Conservation (phyloP, 2,113 vertebrate species). For the Erinaceus europaeus region DNA sequence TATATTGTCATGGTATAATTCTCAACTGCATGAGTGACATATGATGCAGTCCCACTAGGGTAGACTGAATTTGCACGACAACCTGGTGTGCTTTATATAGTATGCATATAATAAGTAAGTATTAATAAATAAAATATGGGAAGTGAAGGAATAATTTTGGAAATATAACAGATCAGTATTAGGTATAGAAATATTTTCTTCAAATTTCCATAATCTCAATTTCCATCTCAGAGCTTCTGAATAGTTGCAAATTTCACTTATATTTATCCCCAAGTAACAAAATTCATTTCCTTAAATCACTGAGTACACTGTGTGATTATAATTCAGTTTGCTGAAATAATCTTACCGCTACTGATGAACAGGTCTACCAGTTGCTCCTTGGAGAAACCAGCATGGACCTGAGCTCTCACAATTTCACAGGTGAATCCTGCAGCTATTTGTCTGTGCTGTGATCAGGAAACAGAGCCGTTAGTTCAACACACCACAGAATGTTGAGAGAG, state of each 20-base stretch:
- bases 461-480: slow-evolving; percentile 39
- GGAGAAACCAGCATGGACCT: slow-evolving; percentile 89
- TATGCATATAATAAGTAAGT: background rate
- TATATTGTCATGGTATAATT: background rate
- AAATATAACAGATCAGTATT: background rate
- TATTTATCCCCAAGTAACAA: background rate
- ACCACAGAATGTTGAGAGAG: background rate
- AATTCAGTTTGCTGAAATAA: slow-evolving; percentile 17
- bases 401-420: slow-evolving; percentile 91
- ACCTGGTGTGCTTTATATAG: background rate
- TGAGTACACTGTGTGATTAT: background rate
- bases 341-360: slow-evolving; percentile 92
- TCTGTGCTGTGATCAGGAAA: slow-evolving; percentile 85
- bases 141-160: background rate
- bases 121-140: background rate
- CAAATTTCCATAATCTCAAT: background rate
- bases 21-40: background rate
- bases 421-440: slow-evolving; percentile 86
- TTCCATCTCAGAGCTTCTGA: background rate
- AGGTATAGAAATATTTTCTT: background rate
- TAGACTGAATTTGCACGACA: background rate
- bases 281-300: slow-evolving; percentile 39
- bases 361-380: slow-evolving; percentile 93
- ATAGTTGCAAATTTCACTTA: background rate
- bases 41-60: no score